A percentile compares a stretch with the other conserved stretches of the same genome.
Conservation (phyloP, 2,888 invertebrate genomes). For the Ernsta delagoae region DNA sequence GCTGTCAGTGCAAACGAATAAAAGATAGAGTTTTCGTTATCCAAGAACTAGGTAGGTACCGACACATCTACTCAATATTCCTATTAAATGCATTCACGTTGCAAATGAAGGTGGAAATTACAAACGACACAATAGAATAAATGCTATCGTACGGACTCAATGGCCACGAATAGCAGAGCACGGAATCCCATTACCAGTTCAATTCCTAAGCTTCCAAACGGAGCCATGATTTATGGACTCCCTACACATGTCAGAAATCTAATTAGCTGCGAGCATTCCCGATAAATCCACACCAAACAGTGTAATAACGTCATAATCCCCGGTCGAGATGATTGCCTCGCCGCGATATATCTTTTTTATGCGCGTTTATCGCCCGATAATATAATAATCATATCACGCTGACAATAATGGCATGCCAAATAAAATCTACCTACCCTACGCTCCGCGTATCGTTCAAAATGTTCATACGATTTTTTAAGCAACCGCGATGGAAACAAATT, state of each 20-base stretch:
- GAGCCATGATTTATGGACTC: constrained; percentile 50
- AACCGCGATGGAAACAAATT: constrained; percentile 31
- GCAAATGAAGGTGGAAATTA: constrained; percentile 35
- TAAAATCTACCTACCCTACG: constrained; percentile 80
- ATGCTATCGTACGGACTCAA: constrained; percentile 22
- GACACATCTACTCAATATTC: no score
- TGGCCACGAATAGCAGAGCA: constrained; percentile 30
- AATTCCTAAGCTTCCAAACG: constrained; percentile 47
- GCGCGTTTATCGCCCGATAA: constrained; percentile 81
- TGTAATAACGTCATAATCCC: constrained; percentile 76
- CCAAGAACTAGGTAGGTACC: no score
- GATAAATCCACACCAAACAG: constrained; percentile 76
- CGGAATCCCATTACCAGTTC: constrained; percentile 41
- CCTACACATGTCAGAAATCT: constrained; percentile 53
- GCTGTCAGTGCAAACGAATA: no score
- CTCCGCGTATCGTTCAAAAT: constrained; percentile 54
- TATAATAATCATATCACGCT: constrained; percentile 82
- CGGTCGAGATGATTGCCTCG: constrained; percentile 73
- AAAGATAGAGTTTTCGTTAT: no score
- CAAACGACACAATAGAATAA: constrained; percentile 36
- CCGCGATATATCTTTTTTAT: constrained; percentile 80
- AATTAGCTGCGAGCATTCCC: constrained; percentile 66
- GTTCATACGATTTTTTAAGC: constrained; percentile 51
- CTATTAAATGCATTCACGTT: constrained; percentile 35
- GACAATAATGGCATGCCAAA: constrained; percentile 82